Percentiles rank a stretch among this genome's conserved stretches.
phyloP scores from a whole-genome alignment of 1,140 invertebrate genomes.

The Plodia interpunctella region DNA sequence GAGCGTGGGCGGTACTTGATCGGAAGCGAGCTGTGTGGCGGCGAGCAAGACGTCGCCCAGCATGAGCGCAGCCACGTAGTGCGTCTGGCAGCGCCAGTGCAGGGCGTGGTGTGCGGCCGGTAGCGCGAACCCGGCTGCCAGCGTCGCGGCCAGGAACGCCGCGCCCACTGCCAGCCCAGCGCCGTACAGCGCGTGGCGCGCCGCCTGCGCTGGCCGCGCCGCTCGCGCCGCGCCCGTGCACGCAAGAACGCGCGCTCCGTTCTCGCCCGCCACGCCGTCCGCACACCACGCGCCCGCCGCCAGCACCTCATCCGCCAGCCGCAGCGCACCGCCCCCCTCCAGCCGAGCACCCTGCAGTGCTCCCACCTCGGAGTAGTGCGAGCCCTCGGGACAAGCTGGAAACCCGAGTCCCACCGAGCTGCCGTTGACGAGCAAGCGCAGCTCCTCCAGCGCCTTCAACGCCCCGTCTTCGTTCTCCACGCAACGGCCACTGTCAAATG shows the following conservation, averaged over 20 bases:
- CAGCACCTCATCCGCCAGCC: conserved; percentile 50
- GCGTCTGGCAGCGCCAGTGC: conserved; percentile 90
- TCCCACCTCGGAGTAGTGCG: conserved; percentile 57
- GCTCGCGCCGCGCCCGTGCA: conserved; percentile 77
- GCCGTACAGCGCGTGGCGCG: conserved; percentile 78
- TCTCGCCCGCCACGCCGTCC: conserved; percentile 72
- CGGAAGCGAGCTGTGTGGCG: conserved; percentile 82
- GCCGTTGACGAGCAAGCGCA: conserved; percentile 50
- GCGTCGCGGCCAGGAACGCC: conserved; percentile 86
- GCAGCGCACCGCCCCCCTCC: conserved; percentile 68
- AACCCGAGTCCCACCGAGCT: conserved; percentile 62
- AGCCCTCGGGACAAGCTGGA: conserved; percentile 56
- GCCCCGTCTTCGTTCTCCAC: conserved; percentile 79
- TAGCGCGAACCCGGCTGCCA: conserved; percentile 85
- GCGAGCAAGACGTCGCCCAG: conserved; percentile 87
- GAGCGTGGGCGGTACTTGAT: conserved; percentile 76
- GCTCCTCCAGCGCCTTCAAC: conserved; percentile 77
- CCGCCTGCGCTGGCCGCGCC: conserved; percentile 52
- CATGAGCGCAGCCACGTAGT: conserved; percentile 88
- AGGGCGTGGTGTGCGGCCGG: conserved; percentile 89
- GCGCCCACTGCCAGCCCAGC: conserved; percentile 86
- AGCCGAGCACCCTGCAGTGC: conserved; percentile 71
- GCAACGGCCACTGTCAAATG: conserved; percentile 62
- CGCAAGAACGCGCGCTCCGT: conserved; percentile 78
- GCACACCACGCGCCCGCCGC: conserved; percentile 79